Evolutionary conservation across 2,113 vertebrate genomes (phyloP), one percentile per base, ranked within the genome.

Genomic region (Blennius ocellaris): DNA sequence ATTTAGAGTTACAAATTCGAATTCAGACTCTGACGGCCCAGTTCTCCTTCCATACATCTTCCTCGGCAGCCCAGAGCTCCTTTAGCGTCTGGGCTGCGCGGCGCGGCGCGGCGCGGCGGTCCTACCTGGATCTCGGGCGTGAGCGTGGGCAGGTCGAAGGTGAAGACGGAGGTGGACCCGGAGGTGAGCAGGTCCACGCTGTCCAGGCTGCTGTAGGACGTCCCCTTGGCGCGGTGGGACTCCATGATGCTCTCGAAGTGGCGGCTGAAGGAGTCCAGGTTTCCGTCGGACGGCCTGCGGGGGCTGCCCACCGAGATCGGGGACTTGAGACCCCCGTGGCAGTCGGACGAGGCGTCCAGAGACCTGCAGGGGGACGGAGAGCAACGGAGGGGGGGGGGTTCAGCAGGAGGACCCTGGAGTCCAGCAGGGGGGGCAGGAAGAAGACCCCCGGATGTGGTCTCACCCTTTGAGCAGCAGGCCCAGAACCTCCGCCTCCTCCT

Each of bases 211-310:
- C 96, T 96, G 83, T 96, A 99, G 40, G 97, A 99, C 0, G 97
- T 99, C 55, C 97, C 97, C 85, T 99, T 99, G 85, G 97, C 97
- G 60, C 96, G 92, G 70, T 99, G 96, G 0, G 97, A 98, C 92
- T 99, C 98, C 95, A 99, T 91, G 73, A 99, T 99, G 84, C 86
- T 96, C 88, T 99, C 98, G 86, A 99, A 99, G 87, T 99, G 96
- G 60, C 94, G 97, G 89, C 98, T 99, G 92, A 99, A 99, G 37
- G 96, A 97, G 86, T 99, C 97, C 82, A 97, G 93, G 78, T 95
- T 94, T 52, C 96, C 93, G 16, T 95, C 95, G 0, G 96, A 97
- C 47, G 94, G 93, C 15, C 93, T 94, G 66, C 94, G 94, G 15
- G 96, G 95, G 50, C 94, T 93, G 0, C 90, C 90, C 3, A 96